Conservation (phyloP, 2,888 invertebrate species). For the Scaptomyza tumidula region DNA sequence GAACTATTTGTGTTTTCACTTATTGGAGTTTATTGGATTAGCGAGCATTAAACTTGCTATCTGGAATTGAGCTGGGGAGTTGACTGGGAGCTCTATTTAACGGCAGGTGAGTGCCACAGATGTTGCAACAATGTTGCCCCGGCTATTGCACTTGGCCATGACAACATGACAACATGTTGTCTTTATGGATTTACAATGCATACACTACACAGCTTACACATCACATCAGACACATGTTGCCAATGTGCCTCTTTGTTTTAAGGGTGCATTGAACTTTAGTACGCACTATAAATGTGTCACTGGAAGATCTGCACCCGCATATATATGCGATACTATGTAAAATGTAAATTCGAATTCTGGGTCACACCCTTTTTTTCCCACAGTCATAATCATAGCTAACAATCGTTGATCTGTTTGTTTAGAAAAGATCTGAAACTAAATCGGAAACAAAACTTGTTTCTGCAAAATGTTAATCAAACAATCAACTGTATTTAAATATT, state of each 20-base stretch:
- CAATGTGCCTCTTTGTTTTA: slow-evolving; percentile 13
- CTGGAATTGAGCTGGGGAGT: slow-evolving; percentile 24
- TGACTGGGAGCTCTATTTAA: slow-evolving; percentile 5
- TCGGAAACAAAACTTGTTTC: neutral
- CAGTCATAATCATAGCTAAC: slow-evolving; percentile 11
- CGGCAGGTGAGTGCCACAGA: slow-evolving; percentile 49
- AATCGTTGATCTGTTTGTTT: slow-evolving; percentile 9
- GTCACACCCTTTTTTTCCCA: slow-evolving; percentile 25
- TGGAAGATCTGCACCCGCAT: slow-evolving; percentile 50
- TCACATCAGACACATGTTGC: slow-evolving; percentile 33
- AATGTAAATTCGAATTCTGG: neutral
- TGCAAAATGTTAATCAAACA: neutral
- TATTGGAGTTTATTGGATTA: slow-evolving; percentile 69
- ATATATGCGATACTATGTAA: neutral
- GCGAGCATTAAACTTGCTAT: slow-evolving; percentile 53
- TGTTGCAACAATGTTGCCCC: slow-evolving; percentile 49
- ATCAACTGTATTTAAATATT: neutral
- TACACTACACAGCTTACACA: neutral
- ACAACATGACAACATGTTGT: slow-evolving; percentile 49
- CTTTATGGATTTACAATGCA: slow-evolving; percentile 6
- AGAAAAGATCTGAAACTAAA: slow-evolving; percentile 16
- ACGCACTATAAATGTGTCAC: slow-evolving; percentile 52
- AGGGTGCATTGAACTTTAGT: slow-evolving; percentile 42
- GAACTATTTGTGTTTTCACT: slow-evolving; percentile 75
- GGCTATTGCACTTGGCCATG: slow-evolving; percentile 55